Conservation (phyloP, 64 coral and sea anemone species). For the Dendronephthya gigantea region DNA sequence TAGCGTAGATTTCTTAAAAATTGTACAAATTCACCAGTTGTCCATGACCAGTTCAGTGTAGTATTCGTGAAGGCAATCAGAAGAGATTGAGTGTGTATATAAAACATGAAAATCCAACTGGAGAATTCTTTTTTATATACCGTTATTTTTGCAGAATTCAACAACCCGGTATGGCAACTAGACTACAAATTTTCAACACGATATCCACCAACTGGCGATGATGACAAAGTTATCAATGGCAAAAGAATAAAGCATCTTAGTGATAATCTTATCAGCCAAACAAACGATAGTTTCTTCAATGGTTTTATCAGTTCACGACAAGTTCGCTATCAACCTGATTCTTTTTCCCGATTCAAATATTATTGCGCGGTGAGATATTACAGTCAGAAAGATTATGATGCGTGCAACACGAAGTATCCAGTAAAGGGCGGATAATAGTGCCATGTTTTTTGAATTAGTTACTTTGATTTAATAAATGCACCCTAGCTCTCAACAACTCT, state of each 20-base stretch:
- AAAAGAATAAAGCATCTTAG: slow-evolving; percentile 74
- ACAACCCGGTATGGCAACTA: slow-evolving; percentile 51
- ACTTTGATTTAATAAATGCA: too few relatives aligned
- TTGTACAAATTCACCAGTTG: too few relatives aligned
- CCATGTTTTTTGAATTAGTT: too few relatives aligned
- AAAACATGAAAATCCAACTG: neutral
- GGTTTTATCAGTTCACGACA: slow-evolving; percentile 44
- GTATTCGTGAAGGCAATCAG: too few relatives aligned
- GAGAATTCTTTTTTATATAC: neutral
- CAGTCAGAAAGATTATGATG: slow-evolving; percentile 41
- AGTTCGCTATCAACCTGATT: slow-evolving; percentile 57
- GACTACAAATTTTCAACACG: slow-evolving; percentile 59
- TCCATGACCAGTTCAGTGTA: too few relatives aligned
- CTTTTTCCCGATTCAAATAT: slow-evolving; percentile 52
- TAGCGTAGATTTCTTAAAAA: too few relatives aligned
- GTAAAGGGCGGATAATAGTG: slow-evolving; percentile 79
- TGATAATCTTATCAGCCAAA: slow-evolving; percentile 56
- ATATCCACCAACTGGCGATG: slow-evolving; percentile 41
- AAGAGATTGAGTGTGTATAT: too few relatives aligned
- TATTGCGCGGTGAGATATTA: slow-evolving; percentile 72
- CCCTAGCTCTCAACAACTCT: too few relatives aligned
- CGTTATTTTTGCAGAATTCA: too few relatives aligned
- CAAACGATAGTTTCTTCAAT: slow-evolving; percentile 53
- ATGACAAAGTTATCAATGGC: slow-evolving; percentile 44
- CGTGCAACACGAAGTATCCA: slow-evolving; percentile 45